These are phyloP conservation scores for Hypanus sabinus DNA, from an alignment of 2,113 vertebrate species.

Conservation along the genomic window DNA sequence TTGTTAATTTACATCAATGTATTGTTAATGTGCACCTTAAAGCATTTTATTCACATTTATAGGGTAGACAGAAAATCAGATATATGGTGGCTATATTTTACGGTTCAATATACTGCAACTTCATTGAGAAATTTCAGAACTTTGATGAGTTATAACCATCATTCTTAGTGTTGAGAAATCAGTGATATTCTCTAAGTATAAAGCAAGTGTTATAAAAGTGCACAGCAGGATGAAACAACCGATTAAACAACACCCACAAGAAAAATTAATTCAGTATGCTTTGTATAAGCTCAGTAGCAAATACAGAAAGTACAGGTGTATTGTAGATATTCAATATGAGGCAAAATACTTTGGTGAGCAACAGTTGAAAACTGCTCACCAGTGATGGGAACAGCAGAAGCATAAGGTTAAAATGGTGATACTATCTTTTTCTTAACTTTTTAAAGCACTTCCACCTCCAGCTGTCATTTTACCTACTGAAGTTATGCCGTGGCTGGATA, in stretches of 20 bases:
- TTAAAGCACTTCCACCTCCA: no score
- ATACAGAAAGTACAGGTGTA: background rate
- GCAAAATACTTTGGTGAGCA: background rate
- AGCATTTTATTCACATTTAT: background rate
- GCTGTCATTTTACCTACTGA: no score
- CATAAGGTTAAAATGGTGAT: no score
- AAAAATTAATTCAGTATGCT: background rate
- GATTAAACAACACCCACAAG: background rate
- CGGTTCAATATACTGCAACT: background rate
- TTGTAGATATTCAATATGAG: background rate
- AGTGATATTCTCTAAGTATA: background rate
- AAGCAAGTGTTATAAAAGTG: no score
- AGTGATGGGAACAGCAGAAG: no score
- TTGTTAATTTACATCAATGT: background rate
- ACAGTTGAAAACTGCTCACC: background rate
- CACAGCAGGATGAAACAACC: background rate
- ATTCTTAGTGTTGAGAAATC: background rate
- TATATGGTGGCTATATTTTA: background rate
- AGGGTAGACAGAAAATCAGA: background rate
- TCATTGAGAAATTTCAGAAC: background rate
- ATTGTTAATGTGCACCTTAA: background rate
- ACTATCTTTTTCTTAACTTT: no score
- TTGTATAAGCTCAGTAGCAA: background rate
- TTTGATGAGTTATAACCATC: background rate
- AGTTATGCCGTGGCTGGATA: no score